Percentiles rank a stretch among this genome's conserved stretches.
phyloP scores from a whole-genome alignment of 2,797 vertebrate genomes.

The Sebastes trivittatus region DNA sequence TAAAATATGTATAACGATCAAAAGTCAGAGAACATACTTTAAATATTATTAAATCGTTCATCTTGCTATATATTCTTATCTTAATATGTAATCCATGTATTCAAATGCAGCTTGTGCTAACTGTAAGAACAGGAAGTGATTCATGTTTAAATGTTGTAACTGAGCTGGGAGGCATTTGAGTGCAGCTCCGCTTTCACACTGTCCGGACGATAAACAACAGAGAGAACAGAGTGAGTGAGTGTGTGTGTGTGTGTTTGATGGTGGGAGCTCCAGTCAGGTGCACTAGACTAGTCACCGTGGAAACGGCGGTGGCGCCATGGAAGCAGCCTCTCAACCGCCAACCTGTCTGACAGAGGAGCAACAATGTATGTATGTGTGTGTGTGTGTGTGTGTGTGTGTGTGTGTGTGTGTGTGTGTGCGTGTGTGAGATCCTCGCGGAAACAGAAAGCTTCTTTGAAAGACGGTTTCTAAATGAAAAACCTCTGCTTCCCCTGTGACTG shows the following conservation, averaged over 20 bases:
- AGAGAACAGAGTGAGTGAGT: background rate
- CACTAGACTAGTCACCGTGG: slow-evolving; percentile 41
- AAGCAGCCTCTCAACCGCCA: slow-evolving; percentile 50
- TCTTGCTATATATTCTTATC: no score
- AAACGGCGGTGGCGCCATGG: slow-evolving; percentile 34
- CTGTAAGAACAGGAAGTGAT: background rate
- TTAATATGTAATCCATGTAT: background rate
- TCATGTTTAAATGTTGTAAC: background rate
- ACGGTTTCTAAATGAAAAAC: slow-evolving; percentile 17
- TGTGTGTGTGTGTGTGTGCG: background rate
- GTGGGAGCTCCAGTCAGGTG: slow-evolving; percentile 27
- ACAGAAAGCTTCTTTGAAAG: slow-evolving; percentile 27
- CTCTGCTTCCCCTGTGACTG: slow-evolving; percentile 13
- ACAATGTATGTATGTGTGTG: slow-evolving; percentile 21
- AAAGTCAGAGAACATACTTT: background rate
- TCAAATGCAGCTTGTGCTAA: background rate
- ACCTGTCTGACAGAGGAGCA: slow-evolving; percentile 38
- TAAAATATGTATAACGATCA: background rate
- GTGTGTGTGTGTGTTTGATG: background rate
- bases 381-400: background rate
- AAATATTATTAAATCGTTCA: background rate
- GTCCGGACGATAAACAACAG: background rate
- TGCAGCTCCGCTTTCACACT: background rate
- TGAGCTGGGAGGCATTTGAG: background rate
- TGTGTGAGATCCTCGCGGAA: background rate